phyloP scores from a whole-genome alignment of 1,140 invertebrate species.

The Drosophila tropicalis region DNA sequence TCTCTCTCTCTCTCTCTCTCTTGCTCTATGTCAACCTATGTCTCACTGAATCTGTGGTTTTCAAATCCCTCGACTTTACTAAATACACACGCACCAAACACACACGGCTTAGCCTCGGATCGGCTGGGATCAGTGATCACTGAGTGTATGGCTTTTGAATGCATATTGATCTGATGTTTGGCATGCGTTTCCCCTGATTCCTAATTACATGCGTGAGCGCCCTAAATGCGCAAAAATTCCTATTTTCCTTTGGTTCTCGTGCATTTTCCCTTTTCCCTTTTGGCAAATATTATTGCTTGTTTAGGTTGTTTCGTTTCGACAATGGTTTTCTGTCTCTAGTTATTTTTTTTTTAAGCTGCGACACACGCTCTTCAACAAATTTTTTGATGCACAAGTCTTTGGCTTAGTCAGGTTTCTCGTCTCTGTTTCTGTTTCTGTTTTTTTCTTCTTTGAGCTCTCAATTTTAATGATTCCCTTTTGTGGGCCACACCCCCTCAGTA shows the following conservation, averaged over 20 bases:
- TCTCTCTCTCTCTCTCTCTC: conserved; percentile 10
- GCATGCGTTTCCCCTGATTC: conserved; percentile 37
- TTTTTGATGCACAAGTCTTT: not conserved
- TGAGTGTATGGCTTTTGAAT: conserved; percentile 8
- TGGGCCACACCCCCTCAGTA: conserved; percentile 44
- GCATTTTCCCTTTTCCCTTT: not conserved
- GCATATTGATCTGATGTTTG: not conserved
- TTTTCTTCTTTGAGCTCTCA: conserved; percentile 1
- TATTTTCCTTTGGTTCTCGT: not conserved
- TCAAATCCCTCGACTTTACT: conserved; percentile 60
- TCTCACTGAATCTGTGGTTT: conserved; percentile 28
- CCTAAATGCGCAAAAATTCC: conserved; percentile 58
- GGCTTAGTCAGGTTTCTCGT: conserved; percentile 55
- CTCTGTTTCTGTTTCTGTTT: conserved; percentile 17
- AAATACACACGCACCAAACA: conserved; percentile 52
- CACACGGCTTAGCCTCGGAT: conserved; percentile 34
- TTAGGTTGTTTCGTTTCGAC: conserved; percentile 38
- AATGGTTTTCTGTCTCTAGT: conserved; percentile 38
- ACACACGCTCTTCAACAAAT: conserved; percentile 47
- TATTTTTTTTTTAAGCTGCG: conserved; percentile 46
- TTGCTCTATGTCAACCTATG: not conserved
- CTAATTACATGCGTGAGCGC: conserved; percentile 67
- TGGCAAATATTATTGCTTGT: conserved; percentile 62
- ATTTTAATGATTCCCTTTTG: conserved; percentile 47
- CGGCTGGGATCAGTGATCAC: not conserved